phyloP scores from a whole-genome alignment of 2,113 vertebrate species.

The Gorsachius goisagi region DNA sequence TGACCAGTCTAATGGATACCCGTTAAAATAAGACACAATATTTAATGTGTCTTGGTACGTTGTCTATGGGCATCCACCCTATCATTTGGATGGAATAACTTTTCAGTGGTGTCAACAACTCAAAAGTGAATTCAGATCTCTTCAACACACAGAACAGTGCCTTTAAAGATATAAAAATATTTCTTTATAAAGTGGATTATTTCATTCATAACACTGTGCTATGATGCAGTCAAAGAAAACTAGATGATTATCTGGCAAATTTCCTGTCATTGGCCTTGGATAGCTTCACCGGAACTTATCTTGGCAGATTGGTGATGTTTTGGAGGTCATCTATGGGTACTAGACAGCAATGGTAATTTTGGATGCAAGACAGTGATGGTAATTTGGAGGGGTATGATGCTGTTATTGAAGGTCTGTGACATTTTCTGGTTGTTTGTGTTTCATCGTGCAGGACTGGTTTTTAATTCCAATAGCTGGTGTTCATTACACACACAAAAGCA shows the following conservation, averaged over 20 bases:
- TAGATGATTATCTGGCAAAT: background rate
- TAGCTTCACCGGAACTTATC: background rate
- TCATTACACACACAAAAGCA: background rate
- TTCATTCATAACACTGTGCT: background rate
- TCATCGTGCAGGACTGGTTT: background rate
- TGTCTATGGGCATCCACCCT: background rate
- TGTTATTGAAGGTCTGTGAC: background rate
- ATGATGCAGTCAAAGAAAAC: background rate
- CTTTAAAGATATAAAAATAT: background rate
- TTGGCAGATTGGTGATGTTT: background rate
- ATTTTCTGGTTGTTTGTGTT: background rate
- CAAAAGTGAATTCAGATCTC: background rate
- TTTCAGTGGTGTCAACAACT: background rate
- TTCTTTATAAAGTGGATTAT: background rate
- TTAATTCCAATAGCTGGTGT: background rate
- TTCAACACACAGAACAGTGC: background rate
- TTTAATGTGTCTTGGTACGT: rapidly evolving
- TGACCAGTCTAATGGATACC: background rate
- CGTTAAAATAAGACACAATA: background rate
- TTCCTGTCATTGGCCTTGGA: background rate
- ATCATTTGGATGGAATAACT: background rate
- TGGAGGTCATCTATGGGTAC: background rate
- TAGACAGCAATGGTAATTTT: background rate
- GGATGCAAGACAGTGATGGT: background rate
- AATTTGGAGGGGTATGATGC: background rate